Evolutionary conservation across 2,797 vertebrate genomes (phyloP), one percentile per base, ranked within the genome.

Genomic region (Spondyliosoma cantharus): DNA sequence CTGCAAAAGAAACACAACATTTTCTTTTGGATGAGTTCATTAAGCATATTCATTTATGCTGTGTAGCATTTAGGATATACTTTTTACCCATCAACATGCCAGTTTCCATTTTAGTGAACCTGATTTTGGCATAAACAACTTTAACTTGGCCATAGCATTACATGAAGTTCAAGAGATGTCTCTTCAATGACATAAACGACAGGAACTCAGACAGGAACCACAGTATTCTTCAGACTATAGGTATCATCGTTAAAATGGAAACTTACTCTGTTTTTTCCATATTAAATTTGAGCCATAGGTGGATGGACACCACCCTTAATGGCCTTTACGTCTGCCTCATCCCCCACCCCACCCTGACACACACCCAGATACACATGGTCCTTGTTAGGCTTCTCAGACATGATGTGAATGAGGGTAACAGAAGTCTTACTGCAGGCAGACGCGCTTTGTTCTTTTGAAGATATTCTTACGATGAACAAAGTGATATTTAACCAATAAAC

Each of bases 1-100:
- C 98, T 99, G 87, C 75, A 87, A 76, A 71, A 83, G 3, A 73
- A 80, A 45, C 20, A 14, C 3, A 71, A 52, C 22, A 6, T 3
- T 43, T 57, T 46, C 25, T 7, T 37, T 58, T 24, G 19, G 19
- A 60, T 60, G 7, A 58, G 12, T 63, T 76, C 8, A 11, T 69
- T 56, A 11, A 69, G 22, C 2, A 1, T 71, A 80, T 76, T 4
- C n/a, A 59, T 64, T 7, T 1, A 42, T 72, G 0, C 29, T 52
- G 15, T 0, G 37, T 37, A 37, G 37, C n/a, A 56, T 54, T 71
- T 29, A 12, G n/a, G 27, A 57, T n/a, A 49, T 53, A 1, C 4
- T 43, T 52, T 62, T 66, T 45, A 37, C 67, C 13, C 17, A 9
- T 68, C 7, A n/a, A 16, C 8, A 8, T 42, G 32, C 13, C 0